phyloP scores from a whole-genome alignment of 2,797 vertebrate species.

The Dendrocincla fuliginosa region DNA sequence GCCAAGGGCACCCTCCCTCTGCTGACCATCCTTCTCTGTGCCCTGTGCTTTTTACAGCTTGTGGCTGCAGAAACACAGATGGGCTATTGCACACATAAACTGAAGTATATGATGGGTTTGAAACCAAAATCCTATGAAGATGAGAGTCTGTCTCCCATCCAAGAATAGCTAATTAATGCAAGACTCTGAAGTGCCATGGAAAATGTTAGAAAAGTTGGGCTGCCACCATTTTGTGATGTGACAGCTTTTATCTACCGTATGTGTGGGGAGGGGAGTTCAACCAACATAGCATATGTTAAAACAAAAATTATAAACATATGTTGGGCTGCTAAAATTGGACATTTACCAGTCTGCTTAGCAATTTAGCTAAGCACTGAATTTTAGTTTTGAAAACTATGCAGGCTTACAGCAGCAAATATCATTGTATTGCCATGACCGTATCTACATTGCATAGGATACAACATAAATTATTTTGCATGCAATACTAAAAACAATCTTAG shows the following conservation, averaged over 20 bases:
- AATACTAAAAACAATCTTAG: background rate
- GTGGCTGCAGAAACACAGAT: constrained; percentile 47
- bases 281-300: constrained; percentile 67
- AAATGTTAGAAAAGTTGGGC: constrained; percentile 64
- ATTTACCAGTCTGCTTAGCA: constrained; percentile 63
- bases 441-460: background rate
- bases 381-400: constrained; percentile 60
- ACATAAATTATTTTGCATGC: background rate
- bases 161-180: constrained; percentile 67
- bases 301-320: constrained; percentile 71
- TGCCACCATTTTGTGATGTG: constrained; percentile 68
- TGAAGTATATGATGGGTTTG: background rate
- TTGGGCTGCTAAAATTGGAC: constrained; percentile 68
- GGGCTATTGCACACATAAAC: constrained; percentile 22
- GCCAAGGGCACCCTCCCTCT: background rate
- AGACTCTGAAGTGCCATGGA: constrained; percentile 51
- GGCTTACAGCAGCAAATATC: constrained; percentile 49
- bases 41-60: background rate
- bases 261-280: constrained; percentile 63
- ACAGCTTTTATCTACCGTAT: constrained; percentile 64
- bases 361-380: constrained; percentile 60
- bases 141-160: constrained; percentile 53
- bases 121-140: constrained; percentile 43
- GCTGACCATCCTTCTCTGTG: background rate
- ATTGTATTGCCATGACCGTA: constrained; percentile 14